Percentiles rank a stretch among this genome's conserved stretches.
Conservation (phyloP, 2,113 vertebrate genomes). For the Lutjanus erythropterus region DNA sequence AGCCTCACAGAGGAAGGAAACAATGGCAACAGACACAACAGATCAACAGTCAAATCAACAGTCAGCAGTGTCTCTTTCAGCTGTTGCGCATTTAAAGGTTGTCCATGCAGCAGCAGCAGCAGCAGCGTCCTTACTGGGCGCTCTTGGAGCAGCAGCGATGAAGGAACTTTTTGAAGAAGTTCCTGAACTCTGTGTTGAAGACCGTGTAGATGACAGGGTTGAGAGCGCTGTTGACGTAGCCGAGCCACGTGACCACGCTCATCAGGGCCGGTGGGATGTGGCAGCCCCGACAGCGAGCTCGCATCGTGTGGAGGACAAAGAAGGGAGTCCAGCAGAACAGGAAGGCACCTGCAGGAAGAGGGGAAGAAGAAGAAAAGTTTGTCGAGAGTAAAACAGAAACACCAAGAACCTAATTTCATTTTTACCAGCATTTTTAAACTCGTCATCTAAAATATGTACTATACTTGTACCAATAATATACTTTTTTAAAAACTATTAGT, state of each 20-base stretch:
- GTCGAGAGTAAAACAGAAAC: not conserved
- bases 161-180: conserved; percentile 91
- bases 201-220: conserved; percentile 95
- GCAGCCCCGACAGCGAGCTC: conserved; percentile 89
- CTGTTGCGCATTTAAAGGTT: not conserved
- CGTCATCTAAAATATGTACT: too few relatives aligned
- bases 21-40: conserved; percentile 3
- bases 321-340: conserved; percentile 98
- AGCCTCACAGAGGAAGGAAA: conserved; percentile 47
- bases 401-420: not conserved
- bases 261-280: conserved; percentile 86
- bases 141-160: conserved; percentile 75
- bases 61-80: conserved; percentile 10
- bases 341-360: conserved; percentile 87
- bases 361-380: not conserved
- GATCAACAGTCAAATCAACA: conserved; percentile 1
- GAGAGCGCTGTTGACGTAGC: conserved; percentile 96
- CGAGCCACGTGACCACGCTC: conserved; percentile 96
- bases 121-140: not conserved
- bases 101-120: not conserved
- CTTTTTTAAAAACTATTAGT: too few relatives aligned
- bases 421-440: not conserved
- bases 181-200: conserved; percentile 95
- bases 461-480: too few relatives aligned
- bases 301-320: conserved; percentile 93